Evolutionary conservation across 2,113 vertebrate genomes (phyloP), one percentile per base, ranked within the genome.

Genomic region (Ornithorhynchus anatinus): DNA sequence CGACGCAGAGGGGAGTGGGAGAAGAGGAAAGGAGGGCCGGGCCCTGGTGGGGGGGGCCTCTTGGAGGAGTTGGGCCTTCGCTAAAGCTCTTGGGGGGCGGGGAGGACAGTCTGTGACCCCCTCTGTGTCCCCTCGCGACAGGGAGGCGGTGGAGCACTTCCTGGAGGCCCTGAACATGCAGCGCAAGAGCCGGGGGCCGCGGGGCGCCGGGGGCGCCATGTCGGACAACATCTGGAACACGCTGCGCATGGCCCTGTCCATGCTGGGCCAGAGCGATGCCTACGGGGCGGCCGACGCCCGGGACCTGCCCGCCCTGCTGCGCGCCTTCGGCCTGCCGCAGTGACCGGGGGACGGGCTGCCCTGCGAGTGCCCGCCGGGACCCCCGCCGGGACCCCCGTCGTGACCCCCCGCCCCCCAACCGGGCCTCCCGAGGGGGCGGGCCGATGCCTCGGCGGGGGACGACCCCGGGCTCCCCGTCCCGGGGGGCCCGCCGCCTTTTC

Each of bases 151-250:
- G 89, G 98, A 99, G 71, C 98, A 99, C 89, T 99, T 99, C 82
- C 84, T 99, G 10, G 98, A 99, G 84, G 97, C 98, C 31, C 89
- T 99, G 57, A 95, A 96, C 75, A 94, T 99, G 74, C 98, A 99
- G 87, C 95, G 95, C 89, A 95, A 62, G 91, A 93, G 81, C 89
- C 93, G 78, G 68, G 92, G 91, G 23, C 92, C 89, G 0, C 89
- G 81, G 63, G 93, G 59, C 20, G 92, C 85, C 82, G 94, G 61
- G 59, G 93, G 53, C 1, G 92, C 96, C 19, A 93, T 98, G 97
- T 99, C 98, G 0, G 98, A 99, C 92, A 99, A 99, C 91, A 99
- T 99, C 89, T 99, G 98, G 98, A 98, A 95, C 85, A 99, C 97
- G 1, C 91, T 99, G 60, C 96, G 98, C 50, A 95, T 99, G 96